Evolutionary conservation across 2,113 vertebrate species (phyloP).

Genomic region (Chaenogobius annularis): DNA sequence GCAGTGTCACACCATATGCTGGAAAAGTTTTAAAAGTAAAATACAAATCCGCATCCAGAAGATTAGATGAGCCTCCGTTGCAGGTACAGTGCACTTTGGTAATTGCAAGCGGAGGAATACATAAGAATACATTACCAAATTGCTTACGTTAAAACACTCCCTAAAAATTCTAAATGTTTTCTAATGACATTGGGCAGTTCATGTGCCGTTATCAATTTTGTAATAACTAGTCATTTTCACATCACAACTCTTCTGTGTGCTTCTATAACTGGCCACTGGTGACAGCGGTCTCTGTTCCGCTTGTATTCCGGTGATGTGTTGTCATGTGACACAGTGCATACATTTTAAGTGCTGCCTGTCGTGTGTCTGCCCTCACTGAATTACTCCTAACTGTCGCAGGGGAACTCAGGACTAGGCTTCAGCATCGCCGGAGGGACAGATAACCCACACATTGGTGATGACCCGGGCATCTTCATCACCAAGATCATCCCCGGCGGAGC

Average conservation of each 20-base stretch:
- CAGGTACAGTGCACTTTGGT: neutral
- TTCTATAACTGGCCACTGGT: neutral
- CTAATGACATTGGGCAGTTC: neutral
- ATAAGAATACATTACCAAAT: constrained; percentile 1
- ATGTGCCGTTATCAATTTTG: neutral
- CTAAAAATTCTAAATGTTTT: no score
- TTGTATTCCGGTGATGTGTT: neutral
- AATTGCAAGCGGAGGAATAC: constrained; percentile 4
- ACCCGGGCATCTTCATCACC: constrained; percentile 98
- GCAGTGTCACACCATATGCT: neutral
- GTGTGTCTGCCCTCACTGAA: constrained; percentile 10
- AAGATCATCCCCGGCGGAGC: constrained; percentile 98
- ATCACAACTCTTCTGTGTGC: neutral
- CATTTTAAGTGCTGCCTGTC: neutral
- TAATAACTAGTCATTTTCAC: neutral
- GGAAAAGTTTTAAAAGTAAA: neutral
- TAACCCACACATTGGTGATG: constrained; percentile 96
- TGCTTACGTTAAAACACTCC: neutral
- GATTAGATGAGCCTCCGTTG: neutral
- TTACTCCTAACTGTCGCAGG: constrained; percentile 72
- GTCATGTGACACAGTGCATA: neutral
- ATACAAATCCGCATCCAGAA: neutral
- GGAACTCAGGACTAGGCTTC: constrained; percentile 95
- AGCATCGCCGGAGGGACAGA: constrained; percentile 97
- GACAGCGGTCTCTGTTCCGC: neutral